Evolutionary conservation across 2,888 invertebrate genomes (phyloP), one percentile per base, ranked within the genome.

Genomic region (Pyrrhia umbra): DNA sequence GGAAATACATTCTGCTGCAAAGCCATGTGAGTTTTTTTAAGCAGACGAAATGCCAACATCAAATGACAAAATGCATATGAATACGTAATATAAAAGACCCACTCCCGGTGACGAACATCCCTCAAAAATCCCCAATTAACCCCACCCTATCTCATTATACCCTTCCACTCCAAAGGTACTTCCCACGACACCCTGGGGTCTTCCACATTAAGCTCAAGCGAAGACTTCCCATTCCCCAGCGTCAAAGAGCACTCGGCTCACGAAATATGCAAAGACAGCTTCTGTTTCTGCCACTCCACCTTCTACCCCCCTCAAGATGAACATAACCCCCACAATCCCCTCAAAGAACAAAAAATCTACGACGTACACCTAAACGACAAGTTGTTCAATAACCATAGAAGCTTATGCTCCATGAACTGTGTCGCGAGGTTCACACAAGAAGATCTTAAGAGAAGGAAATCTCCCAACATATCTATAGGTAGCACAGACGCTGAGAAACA

Each of bases 391-490:
- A 61, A 50, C 25, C 67, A 79, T 27, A 79, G 66, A 21, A 90
- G 90, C 61, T 27, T 89, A 2, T 90, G 88, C 59, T 90, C 90
- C 4, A 87, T 89, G 85, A 82, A 88, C 46, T 90, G 87, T 67
- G 63, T 87, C 0, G 79, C 80, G 5, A 80, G 75, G 21, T 51
- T 65, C 2, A 63, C 59, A 0, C 66, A 68, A 21, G 55, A 65
- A 13, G 55, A 68, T 2, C 49, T 80, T 10, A 72, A 77, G 45
- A 64, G 60, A 0, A 74, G 74, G 30, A 80, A 81, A 46, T 85
- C 81, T 6, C 71, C 80, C 6, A 58, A 76, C 9, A 47, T 77
- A 1, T 83, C 83, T 13, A 45, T 75, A 21, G 76, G 75, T 6
- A 83, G 81, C 20, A 83, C 83, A 21, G 83, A 85, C 9, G 77